phyloP scores from a whole-genome alignment of 2,888 invertebrate species.

The Calliphora vomitoria region DNA sequence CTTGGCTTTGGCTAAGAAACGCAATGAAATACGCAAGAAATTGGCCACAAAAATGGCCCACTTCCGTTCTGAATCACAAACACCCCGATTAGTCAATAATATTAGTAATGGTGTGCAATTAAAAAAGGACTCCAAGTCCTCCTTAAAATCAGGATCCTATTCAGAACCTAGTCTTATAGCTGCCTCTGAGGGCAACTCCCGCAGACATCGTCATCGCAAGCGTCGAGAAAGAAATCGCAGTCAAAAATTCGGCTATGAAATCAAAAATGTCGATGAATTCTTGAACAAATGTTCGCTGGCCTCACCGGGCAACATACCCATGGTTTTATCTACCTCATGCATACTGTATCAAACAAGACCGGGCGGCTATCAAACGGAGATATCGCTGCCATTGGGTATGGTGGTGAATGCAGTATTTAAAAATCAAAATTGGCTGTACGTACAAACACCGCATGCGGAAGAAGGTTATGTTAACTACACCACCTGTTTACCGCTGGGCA shows the following conservation, averaged over 20 bases:
- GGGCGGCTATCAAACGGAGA: conserved; percentile 89
- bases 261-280: conserved; percentile 91
- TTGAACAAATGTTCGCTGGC: conserved; percentile 92
- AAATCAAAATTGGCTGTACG: conserved; percentile 93
- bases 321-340: conserved; percentile 91
- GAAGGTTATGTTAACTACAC: conserved; percentile 93
- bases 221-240: conserved; percentile 82
- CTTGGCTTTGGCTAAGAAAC: conserved; percentile 79
- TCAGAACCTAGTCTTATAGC: conserved; percentile 84
- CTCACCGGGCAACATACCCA: conserved; percentile 93
- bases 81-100: conserved; percentile 61
- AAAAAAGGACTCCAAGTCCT: conserved; percentile 77
- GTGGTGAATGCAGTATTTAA: conserved; percentile 95
- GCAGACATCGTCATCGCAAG: conserved; percentile 83
- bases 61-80: conserved; percentile 61
- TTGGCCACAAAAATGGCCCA: conserved; percentile 76
- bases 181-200: conserved; percentile 81
- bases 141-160: conserved; percentile 81
- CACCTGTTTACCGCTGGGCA: conserved; percentile 91
- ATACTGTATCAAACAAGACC: conserved; percentile 90
- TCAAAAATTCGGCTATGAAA: conserved; percentile 90
- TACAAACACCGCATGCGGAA: conserved; percentile 93
- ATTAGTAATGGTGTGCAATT: conserved; percentile 72
- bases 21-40: conserved; percentile 81
- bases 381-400: conserved; percentile 91